Base-by-base conservation (phyloP, 2,113 vertebrate genomes). In the Microtus oregoni region DNA sequence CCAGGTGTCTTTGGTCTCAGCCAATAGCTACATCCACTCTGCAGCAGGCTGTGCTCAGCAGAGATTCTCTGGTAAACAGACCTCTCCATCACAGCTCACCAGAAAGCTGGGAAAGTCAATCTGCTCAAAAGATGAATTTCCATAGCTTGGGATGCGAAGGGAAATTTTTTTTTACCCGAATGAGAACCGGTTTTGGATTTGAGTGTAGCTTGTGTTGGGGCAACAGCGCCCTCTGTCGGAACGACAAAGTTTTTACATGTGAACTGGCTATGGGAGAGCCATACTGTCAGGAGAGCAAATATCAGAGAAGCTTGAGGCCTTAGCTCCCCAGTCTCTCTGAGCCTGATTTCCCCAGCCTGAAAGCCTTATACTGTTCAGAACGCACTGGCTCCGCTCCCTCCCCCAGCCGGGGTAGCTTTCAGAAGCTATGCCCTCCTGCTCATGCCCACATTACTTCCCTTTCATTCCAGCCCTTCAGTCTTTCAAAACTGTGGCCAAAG, bases 161-260 rank as follows among this genome's bases (percentile, higher is more conserved):
- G 15, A 14, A 50, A 0, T 50, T 10, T 82, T 68, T 85, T 10
- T 82, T 76, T 28, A 17, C 35, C 5, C 24, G 22, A 0, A 1
- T 5, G 55, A 32, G 55, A 89, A 50, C 35, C 0, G 38, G 3
- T 8, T 86, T 83, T 14, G 47, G 3, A 0, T 2, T 85, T 83
- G 6, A 44, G 13, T 7, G 63, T n/a, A 63, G 81, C 32, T 95
- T 58, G 38, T 52, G 35, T 92, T 94, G 72, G 68, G 94, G 68
- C 86, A 70, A 92, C 38, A 97, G 92, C 67, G 78, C 96, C 98
- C 96, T 98, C 98, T 98, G 61, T 96, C 91, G 91, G 93, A 90
- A 98, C 96, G 89, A 96, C 70, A 90, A 20, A 15, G 9, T 24
- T 86, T 86, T 86, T 44, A 68, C 28, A 7, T 35, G 63, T 7